Conservation (phyloP, 2,113 vertebrate species). For the Zosterops hypoxanthus region DNA sequence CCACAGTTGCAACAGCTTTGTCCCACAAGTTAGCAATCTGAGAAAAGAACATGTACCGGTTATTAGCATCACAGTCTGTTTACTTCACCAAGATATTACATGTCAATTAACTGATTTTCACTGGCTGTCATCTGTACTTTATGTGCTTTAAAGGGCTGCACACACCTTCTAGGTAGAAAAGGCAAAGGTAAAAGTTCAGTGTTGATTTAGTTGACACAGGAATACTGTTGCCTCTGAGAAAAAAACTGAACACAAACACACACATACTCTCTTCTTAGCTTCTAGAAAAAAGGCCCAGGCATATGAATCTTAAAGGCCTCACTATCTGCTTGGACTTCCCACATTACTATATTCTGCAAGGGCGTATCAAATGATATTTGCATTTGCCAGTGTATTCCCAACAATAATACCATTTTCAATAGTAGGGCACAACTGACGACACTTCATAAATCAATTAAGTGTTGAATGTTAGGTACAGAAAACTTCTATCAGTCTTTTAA, state of each 20-base stretch:
- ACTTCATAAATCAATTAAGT: neutral
- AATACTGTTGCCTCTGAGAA: neutral
- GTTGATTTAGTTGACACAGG: neutral
- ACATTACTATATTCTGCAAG: neutral
- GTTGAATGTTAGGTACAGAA: neutral
- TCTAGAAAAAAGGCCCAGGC: neutral
- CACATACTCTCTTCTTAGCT: neutral
- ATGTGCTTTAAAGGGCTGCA: neutral
- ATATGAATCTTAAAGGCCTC: neutral
- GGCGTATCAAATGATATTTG: fast-evolving
- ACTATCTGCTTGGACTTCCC: neutral
- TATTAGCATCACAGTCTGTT: neutral
- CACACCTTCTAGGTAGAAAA: neutral
- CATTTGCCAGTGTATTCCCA: neutral
- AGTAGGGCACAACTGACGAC: neutral
- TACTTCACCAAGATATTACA: neutral
- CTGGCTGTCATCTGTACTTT: neutral
- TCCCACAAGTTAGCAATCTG: constrained; percentile 87
- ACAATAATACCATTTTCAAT: neutral
- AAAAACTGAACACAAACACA: neutral
- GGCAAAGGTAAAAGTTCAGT: neutral
- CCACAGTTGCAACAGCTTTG: constrained; percentile 89
- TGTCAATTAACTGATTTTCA: neutral
- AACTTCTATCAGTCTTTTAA: neutral
- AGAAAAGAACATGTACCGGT: neutral